Base-by-base conservation (phyloP, 2,888 invertebrate genomes). In the Latheticus oryzae region DNA sequence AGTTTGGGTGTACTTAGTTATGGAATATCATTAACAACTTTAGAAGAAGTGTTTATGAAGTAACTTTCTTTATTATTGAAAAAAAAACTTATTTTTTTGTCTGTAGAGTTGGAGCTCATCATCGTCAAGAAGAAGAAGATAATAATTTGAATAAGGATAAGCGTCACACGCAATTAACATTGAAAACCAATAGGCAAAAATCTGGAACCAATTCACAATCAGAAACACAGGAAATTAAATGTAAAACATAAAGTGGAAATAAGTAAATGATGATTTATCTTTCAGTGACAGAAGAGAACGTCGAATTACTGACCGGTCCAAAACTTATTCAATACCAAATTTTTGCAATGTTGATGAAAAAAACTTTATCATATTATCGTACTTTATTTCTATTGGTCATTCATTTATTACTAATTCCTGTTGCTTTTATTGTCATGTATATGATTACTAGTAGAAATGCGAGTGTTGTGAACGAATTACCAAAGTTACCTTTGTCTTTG, bases 11-110 rank as follows among this genome's bases (percentile, higher is more conserved):
- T 91, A 40, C 84, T 84, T 57, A 90, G 91, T 71, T 95, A 90
- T 74, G 95, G 95, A 2, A 86, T 93, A 11, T 86, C 91, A 2
- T 86, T 93, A 7, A 93, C 94, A 1, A 91, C 93, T 0, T 82
- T 95, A 78, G 95, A 95, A 79, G 95, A 95, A 79, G 94, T 95
- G 0, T 93, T 93, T 72, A 86, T 93, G 84, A 87, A 87, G 87
- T 87, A 80, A n/a, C n/a, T n/a, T n/a, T n/a, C n/a, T n/a, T n/a
- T 5, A 12, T 23, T 5, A 5, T 11, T 15, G 5, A 5, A 1
- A 3, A 5, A 28, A 19, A 24, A 5, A 47, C 56, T 35, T 15
- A 40, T 50, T 8, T 43, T 26, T 15, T 3, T 5, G 4, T 56
- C 59, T 63, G 24, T 43, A 74, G 74, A 54, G 74, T 73, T 52